Base-by-base conservation (phyloP, 2,113 vertebrate genomes). In the Marcusenius ussheri region DNA sequence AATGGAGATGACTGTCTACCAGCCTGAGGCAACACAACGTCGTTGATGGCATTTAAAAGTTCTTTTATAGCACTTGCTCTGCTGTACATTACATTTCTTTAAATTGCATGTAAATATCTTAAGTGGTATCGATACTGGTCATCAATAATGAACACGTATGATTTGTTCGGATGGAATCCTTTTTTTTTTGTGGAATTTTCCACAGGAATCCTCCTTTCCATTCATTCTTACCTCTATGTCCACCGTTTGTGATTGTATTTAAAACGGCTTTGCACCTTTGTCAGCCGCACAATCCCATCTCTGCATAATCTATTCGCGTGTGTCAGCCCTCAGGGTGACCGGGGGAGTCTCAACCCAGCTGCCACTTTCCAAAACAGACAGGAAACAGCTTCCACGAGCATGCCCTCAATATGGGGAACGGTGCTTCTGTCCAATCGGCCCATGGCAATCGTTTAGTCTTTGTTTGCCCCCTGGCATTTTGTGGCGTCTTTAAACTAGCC, bases 331-430 rank as follows among this genome's bases (percentile, higher is more conserved):
- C 91, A 93, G 94, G 94, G 93, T 70, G 93, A 94, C 93, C 91
- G n/a, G 93, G 92, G 93, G 94, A 95, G 94, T 93, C 95, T 93
- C 85, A 93, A 92, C 94, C 95, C 95, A 96, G 94, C 95, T 96
- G 95, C 92, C 93, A 93, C 91, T 89, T 91, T 94, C 93, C 92
- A 93, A 92, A 93, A 92, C 94, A 95, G 95, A 96, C 96, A 94
- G 94, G 92, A 94, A 96, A 95, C 96, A 96, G 96, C 95, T 96
- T 97, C 95, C 93, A 92, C 92, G 93, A 94, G 93, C 95, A 95
- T 95, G 94, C 95, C 94, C 93, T 94, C 95, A 96, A 96, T 96
- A 95, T 96, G 95, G 94, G 95, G 94, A 95, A 87, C 93, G 91
- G 95, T 92, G 94, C 95, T 94, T 93, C 92, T 95, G 95, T 95